A percentile compares a stretch with the other conserved stretches of the same genome.
Conservation (phyloP, 2,888 invertebrate genomes). For the Cenopis cana region DNA sequence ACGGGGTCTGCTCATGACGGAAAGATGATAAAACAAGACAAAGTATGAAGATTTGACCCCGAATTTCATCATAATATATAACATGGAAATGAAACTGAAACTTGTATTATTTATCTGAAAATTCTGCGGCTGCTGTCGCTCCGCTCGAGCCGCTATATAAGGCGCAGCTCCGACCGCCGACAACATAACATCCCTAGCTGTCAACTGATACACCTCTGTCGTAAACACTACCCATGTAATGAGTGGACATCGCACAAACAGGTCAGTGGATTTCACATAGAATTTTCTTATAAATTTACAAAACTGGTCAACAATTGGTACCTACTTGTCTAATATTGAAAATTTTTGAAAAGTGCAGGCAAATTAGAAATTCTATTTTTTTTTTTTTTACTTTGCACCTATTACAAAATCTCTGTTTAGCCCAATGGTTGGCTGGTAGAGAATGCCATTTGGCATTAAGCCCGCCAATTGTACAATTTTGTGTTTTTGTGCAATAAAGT, state of each 20-base stretch:
- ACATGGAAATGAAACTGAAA: background rate
- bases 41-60: too few relatives aligned
- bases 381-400: too few relatives aligned
- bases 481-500: too few relatives aligned
- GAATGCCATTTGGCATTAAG: too few relatives aligned
- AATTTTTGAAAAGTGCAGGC: background rate
- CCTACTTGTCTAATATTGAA: background rate
- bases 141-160: constrained; percentile 31
- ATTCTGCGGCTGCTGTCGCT: constrained; percentile 56
- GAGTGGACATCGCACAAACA: constrained; percentile 30
- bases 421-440: too few relatives aligned
- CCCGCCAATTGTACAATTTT: too few relatives aligned
- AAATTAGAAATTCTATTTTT: background rate
- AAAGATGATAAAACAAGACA: too few relatives aligned
- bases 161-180: constrained; percentile 5
- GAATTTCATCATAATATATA: too few relatives aligned
- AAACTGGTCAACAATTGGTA: background rate
- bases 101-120: background rate
- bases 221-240: constrained; percentile 37
- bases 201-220: constrained; percentile 41
- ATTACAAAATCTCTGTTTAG: too few relatives aligned
- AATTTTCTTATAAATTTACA: background rate
- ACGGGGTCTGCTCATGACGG: too few relatives aligned
- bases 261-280: constrained; percentile 31
- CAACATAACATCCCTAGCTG: constrained; percentile 60